Percentiles rank a stretch among this genome's conserved stretches.
These are phyloP conservation scores for Nylanderia fulva DNA, from an alignment of 1,140 invertebrate genomes.

Conservation along the genomic window DNA sequence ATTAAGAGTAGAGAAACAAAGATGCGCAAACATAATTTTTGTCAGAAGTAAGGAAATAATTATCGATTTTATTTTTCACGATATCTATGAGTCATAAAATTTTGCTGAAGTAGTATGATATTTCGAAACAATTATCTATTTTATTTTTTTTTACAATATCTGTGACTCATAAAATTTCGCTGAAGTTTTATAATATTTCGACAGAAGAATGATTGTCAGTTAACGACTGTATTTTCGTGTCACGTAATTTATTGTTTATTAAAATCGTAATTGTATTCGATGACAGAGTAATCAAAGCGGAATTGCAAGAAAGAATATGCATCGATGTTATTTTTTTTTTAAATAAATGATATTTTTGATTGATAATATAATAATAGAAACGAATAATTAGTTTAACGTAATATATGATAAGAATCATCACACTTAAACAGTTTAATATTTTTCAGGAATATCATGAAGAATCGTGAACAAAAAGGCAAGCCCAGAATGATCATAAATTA, in stretches of 20 bases:
- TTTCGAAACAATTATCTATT: constrained; percentile 5
- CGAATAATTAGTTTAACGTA: constrained; percentile 46
- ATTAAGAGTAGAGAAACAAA: neutral
- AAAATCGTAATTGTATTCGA: constrained; percentile 62
- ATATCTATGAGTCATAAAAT: neutral
- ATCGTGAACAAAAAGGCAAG: constrained; percentile 36
- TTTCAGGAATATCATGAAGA: neutral
- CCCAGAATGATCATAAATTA: constrained; percentile 21
- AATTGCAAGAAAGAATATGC: constrained; percentile 3
- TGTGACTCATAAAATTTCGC: neutral
- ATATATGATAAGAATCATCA: neutral
- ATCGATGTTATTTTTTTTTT: constrained; percentile 40
- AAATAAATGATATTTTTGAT: constrained; percentile 71
- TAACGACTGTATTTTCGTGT: neutral
- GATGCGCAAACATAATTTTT: neutral
- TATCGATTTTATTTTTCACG: constrained; percentile 1
- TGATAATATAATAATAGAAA: constrained; percentile 42
- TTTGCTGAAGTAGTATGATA: neutral
- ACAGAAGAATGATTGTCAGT: neutral
- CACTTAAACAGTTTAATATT: constrained; percentile 7
- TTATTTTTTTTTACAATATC: neutral
- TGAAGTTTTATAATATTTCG: neutral
- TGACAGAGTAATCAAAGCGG: constrained; percentile 66
- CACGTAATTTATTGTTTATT: constrained; percentile 63
- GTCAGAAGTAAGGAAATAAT: neutral